Base-by-base conservation (phyloP, 2,113 vertebrate species). In the Larimichthys crocea region DNA sequence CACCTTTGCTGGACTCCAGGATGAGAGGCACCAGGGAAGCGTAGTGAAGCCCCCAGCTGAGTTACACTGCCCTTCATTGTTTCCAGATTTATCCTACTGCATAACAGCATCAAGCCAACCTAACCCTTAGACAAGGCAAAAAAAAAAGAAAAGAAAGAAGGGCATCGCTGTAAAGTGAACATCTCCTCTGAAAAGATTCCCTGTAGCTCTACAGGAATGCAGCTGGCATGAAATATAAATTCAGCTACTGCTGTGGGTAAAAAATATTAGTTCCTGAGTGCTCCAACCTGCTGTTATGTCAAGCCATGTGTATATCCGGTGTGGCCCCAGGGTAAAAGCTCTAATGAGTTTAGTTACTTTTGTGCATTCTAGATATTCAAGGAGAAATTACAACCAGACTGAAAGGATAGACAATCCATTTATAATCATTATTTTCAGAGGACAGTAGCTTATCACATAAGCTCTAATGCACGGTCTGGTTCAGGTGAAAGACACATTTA, bases 1-100 rank as follows among this genome's bases (percentile, higher is more conserved):
- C 48, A 53, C 48, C 19, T 17, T 19, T 46, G 0, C 20, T 17
- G 22, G 22, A 46, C 16, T 75, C 15, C 57, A 29, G 46, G 46
- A 52, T 26, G 48, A 62, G 63, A 68, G 48, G 26, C 57, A 26
- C 26, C 31, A 55, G 57, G 65, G 19, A 4, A 29, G 11, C 9
- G 0, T 3, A 10, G 64, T 42, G 66, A 76, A 40, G 20, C 42
- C 71, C n/a, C 61, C 17, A 15, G 15, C 65, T 60, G 65, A 50
- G 72, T 55, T 14, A 66, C 49, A 42, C 52, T 73, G 57, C 61
- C 62, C 24, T 60, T 48, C 73, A 46, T n/a, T 53, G 44, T 75
- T 82, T 74, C 69, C 62, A 69, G 49, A 74, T 81, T 80, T 76
- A 81, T 81, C 73, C 57, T 5, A 2, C 72, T 59, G 79, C 29